A percentile compares a stretch with the other conserved stretches of the same genome.
These are phyloP conservation scores for Corydoras maculifer DNA, from an alignment of 2,113 vertebrate species.

Conservation along the genomic window DNA sequence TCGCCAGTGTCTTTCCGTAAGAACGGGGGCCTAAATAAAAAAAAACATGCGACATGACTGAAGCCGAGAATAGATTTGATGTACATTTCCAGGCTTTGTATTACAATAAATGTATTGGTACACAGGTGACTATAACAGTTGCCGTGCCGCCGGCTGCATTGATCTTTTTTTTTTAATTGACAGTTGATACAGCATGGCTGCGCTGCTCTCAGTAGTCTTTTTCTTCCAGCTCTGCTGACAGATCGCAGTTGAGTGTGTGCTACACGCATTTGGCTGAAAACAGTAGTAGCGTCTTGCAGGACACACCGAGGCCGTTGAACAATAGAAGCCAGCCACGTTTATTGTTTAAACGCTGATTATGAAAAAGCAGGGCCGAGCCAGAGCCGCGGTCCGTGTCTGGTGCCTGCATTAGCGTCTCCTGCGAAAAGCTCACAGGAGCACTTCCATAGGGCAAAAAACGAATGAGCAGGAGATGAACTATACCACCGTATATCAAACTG, in stretches of 20 bases:
- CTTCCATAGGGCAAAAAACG: slow-evolving; percentile 52
- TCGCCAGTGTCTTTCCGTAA: too few species aligned
- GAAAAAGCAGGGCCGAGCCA: slow-evolving; percentile 20
- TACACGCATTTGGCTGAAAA: slow-evolving; percentile 12
- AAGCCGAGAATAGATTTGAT: too few species aligned
- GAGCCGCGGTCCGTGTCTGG: slow-evolving; percentile 42
- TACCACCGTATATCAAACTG: slow-evolving; percentile 62
- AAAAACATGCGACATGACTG: too few species aligned
- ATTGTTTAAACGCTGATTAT: slow-evolving; percentile 22
- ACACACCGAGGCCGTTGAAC: background rate
- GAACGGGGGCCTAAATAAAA: too few species aligned
- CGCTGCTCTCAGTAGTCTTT: slow-evolving; percentile 6
- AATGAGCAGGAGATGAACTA: slow-evolving; percentile 67
- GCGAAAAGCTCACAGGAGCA: slow-evolving; percentile 55
- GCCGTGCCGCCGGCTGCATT: too few species aligned
- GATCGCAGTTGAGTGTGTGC: slow-evolving; percentile 10
- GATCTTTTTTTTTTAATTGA: background rate
- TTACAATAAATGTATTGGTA: too few species aligned
- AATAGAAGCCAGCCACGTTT: background rate
- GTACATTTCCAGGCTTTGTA: too few species aligned
- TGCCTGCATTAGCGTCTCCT: slow-evolving; percentile 49
- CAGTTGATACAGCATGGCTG: background rate
- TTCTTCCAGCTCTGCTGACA: background rate
- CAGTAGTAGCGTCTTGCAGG: background rate
- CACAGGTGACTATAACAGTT: too few species aligned